These are phyloP conservation scores for Diuraphis noxia DNA, from an alignment of 1,140 invertebrate species.

Conservation along the genomic window DNA sequence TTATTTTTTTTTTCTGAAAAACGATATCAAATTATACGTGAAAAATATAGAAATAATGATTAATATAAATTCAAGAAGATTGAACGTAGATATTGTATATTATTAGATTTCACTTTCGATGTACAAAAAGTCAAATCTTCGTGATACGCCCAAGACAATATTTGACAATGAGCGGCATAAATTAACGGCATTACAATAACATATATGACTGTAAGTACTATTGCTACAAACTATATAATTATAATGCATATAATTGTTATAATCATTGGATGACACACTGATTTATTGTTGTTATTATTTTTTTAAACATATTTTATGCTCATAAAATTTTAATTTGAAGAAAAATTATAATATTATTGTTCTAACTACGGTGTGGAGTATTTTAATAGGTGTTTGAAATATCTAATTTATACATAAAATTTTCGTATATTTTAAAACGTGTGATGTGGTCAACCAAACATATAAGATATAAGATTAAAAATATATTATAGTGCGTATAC, in stretches of 20 bases:
- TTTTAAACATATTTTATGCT: no score
- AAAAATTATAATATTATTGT: no score
- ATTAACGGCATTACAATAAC: neutral
- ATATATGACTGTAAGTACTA: neutral
- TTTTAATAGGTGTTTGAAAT: no score
- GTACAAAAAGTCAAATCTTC: neutral
- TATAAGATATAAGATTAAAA: no score
- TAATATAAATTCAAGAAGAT: neutral
- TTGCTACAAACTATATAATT: neutral
- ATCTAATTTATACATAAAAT: no score
- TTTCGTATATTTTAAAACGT: no score
- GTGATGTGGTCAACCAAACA: no score
- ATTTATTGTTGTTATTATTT: neutral
- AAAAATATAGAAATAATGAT: neutral
- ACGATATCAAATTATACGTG: neutral
- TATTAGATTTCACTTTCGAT: neutral
- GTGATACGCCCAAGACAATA: neutral
- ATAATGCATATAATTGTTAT: neutral
- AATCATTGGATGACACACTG: neutral
- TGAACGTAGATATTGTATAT: neutral
- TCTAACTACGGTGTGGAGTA: no score
- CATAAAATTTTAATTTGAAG: no score
- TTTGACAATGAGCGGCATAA: neutral
- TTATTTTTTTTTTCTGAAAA: neutral
- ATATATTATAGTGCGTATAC: no score